Evolutionary conservation across 2,113 vertebrate genomes (phyloP), one percentile per base, ranked within the genome.

Genomic region (Cololabis saira): DNA sequence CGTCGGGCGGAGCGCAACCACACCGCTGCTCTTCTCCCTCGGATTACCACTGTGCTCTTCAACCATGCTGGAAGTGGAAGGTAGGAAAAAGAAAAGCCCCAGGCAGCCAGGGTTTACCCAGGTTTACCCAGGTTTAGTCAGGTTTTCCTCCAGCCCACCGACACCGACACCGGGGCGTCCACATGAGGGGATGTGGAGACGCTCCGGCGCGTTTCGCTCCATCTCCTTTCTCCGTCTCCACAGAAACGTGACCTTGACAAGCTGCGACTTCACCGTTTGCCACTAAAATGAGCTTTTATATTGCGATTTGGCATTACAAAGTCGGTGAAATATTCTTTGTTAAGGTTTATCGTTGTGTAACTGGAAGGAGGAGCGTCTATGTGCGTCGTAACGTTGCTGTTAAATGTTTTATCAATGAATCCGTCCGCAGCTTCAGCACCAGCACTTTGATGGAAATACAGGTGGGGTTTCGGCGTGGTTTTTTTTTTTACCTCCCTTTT

Each of bases 1-100:
- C 64, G 44, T 58, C 76, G 58, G 82, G 47, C 69, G 41, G 67
- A 70, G 67, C 60, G 63, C 76, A 55, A 19, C 27, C 61, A 52
- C 71, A 78, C 77, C 71, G 78, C 84, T 71, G 60, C 59, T 84
- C 53, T 55, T 44, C 24, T 43, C 43, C 78, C 40, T 12, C 16
- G 90, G 92, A 92, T 71, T 89, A 85, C 76, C 92, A 90, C 92
- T 92, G 92, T 92, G 92, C 82, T 85, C 78, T 79, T 78, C 84
- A n/a, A 78, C 54, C 76, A 93, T 93, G 92, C 86, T 92, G 86
- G 91, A 92, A 74, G 89, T 74, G 74, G 92, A 93, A 93, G 92
- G 92, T 93, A 93, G 75, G 88, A 71, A 27, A 27, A 27, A 27
- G 5, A 27, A 27, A 3, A 27, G 14, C 14, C 12, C 0, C 0